Conservation (phyloP, 1,140 invertebrate species). For the Microplitis demolitor region DNA sequence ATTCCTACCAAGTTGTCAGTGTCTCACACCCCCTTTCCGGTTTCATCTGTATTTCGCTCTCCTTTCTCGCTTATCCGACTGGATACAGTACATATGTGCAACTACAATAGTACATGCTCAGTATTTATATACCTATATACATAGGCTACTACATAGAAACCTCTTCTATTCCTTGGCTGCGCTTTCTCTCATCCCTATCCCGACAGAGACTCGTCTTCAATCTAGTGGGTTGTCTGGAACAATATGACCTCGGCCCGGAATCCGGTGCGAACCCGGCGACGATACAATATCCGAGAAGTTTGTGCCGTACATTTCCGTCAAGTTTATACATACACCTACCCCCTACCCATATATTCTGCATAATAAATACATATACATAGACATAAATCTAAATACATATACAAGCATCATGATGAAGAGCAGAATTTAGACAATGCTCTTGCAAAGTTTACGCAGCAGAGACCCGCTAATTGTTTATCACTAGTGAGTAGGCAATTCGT, state of each 20-base stretch:
- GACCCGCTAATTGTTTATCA: slow-evolving; percentile 18
- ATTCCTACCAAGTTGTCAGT: slow-evolving; percentile 17
- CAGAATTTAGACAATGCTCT: background rate
- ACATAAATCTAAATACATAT: background rate
- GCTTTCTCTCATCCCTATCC: slow-evolving; percentile 11
- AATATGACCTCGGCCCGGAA: slow-evolving; percentile 27
- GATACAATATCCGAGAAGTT: slow-evolving; percentile 23
- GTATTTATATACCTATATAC: background rate
- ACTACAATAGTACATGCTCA: background rate
- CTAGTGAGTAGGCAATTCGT: background rate
- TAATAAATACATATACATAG: background rate
- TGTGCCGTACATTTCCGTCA: too few relatives aligned
- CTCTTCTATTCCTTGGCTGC: background rate
- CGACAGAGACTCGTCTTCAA: slow-evolving; percentile 25
- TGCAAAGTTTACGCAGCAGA: background rate
- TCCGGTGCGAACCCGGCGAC: background rate
- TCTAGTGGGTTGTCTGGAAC: slow-evolving; percentile 31
- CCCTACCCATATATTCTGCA: background rate
- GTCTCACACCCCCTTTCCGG: slow-evolving; percentile 34
- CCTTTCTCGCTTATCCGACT: background rate
- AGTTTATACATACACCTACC: too few relatives aligned
- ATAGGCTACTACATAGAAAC: slow-evolving; percentile 1
- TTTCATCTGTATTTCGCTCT: background rate
- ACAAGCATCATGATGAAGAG: background rate
- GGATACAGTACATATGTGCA: background rate